These are phyloP conservation scores for Nothoprocta perdicaria DNA, from an alignment of 2,113 vertebrate genomes.

Conservation along the genomic window DNA sequence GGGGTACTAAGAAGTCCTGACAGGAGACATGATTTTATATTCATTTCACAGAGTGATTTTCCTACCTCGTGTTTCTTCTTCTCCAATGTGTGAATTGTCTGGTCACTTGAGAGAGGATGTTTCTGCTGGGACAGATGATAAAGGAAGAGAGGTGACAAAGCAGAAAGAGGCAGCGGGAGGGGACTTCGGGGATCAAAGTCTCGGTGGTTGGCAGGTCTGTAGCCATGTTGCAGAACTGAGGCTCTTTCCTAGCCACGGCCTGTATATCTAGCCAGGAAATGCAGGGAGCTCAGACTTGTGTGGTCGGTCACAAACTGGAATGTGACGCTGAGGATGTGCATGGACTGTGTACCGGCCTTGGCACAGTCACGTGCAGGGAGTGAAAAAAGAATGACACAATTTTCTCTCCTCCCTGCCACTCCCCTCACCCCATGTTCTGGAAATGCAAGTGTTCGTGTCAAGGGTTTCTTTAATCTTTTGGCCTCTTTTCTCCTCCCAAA, in stretches of 20 bases:
- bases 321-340: neutral
- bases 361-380: neutral
- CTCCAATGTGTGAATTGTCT: rapidly evolving
- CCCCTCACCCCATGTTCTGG: rapidly evolving
- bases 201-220: neutral
- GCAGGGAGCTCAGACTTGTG: neutral
- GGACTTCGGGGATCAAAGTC: neutral
- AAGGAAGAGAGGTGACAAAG: neutral
- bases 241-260: neutral
- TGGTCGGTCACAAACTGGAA: neutral
- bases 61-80: neutral
- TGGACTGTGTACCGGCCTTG: neutral
- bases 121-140: neutral
- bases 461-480: neutral
- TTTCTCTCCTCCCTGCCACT: neutral
- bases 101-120: rapidly evolving
- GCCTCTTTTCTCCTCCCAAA: neutral
- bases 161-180: neutral
- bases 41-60: neutral
- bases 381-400: rapidly evolving
- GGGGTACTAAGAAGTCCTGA: neutral
- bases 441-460: neutral
- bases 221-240: neutral
- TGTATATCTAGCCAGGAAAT: neutral
- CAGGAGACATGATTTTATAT: neutral